These are phyloP conservation scores for Beaufortia kweichowensis DNA, from an alignment of 2,113 vertebrate genomes.

Conservation along the genomic window DNA sequence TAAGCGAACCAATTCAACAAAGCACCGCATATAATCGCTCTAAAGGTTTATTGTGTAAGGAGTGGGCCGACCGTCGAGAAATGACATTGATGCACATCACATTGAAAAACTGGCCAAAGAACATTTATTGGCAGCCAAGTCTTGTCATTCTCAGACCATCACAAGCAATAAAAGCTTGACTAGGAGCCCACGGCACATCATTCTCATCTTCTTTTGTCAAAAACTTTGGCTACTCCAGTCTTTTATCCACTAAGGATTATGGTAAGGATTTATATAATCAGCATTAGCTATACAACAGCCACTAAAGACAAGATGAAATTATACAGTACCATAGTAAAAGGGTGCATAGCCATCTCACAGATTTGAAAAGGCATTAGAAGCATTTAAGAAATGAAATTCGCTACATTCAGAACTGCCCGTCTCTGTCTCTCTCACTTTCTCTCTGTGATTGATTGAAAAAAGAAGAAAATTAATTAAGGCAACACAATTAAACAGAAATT, in stretches of 20 bases:
- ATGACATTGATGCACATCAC: slow-evolving; percentile 32
- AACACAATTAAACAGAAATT: slow-evolving; percentile 63
- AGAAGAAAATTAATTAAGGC: slow-evolving; percentile 61
- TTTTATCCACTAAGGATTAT: slow-evolving; percentile 21
- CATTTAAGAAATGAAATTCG: slow-evolving; percentile 28
- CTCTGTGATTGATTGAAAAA: slow-evolving; percentile 44
- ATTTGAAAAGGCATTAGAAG: slow-evolving; percentile 34
- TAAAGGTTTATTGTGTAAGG: neutral
- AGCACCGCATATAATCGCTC: slow-evolving; percentile 31
- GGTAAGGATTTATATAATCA: slow-evolving; percentile 24
- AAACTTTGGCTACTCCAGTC: neutral
- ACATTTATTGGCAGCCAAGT: slow-evolving; percentile 40
- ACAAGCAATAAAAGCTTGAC: slow-evolving; percentile 38
- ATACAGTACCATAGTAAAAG: neutral
- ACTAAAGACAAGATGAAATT: slow-evolving; percentile 10
- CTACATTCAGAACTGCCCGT: neutral
- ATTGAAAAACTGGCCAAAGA: slow-evolving; percentile 35
- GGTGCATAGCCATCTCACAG: neutral
- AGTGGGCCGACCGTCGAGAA: neutral
- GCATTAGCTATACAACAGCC: slow-evolving; percentile 27
- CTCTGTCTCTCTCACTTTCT: neutral
- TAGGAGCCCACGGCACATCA: neutral
- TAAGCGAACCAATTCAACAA: slow-evolving; percentile 34
- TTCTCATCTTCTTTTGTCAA: slow-evolving; percentile 24
- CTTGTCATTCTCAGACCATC: slow-evolving; percentile 36